Conservation (phyloP, 2,888 invertebrate species). For the Oxytorus armatus region DNA sequence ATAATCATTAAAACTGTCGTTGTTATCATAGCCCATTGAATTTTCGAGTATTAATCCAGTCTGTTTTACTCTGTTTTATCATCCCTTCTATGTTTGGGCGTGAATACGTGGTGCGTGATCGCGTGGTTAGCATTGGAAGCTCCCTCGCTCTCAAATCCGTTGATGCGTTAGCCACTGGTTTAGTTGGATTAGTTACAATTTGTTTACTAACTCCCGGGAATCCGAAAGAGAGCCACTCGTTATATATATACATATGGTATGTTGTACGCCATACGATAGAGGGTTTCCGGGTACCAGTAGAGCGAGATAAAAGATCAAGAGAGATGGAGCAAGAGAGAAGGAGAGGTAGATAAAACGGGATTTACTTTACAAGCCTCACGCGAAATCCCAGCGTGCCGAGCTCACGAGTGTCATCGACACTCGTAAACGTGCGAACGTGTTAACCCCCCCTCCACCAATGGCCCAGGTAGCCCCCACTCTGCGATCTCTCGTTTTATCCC, state of each 20-base stretch:
- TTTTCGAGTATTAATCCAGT: conserved; percentile 19
- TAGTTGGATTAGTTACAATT: conserved; percentile 66
- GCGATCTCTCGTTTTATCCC: not conserved
- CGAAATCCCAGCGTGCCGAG: conserved; percentile 34
- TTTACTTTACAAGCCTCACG: conserved; percentile 50
- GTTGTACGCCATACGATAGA: conserved; percentile 6
- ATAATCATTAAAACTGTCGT: conserved; percentile 29
- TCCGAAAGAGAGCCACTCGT: conserved; percentile 13
- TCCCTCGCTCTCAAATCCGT: conserved; percentile 25
- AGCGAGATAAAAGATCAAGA: conserved; percentile 18
- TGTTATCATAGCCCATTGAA: not conserved
- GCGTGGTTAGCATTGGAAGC: not conserved
- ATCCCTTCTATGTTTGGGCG: not conserved
- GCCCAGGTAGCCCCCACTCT: conserved; percentile 8
- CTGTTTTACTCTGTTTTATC: not conserved
- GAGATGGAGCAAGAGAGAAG: not conserved
- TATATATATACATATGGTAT: conserved; percentile 4
- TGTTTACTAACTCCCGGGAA: conserved; percentile 61
- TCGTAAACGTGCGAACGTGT: conserved; percentile 44
- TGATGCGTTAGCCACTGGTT: conserved; percentile 39
- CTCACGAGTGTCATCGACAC: conserved; percentile 53
- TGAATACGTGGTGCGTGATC: conserved; percentile 16
- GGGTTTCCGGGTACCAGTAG: not conserved
- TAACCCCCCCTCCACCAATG: conserved; percentile 5
- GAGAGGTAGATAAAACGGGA: conserved; percentile 20